A percentile compares a stretch with the other conserved stretches of the same genome.
Evolutionary conservation across 2,113 vertebrate species (phyloP).

Genomic region (Xyrauchen texanus): DNA sequence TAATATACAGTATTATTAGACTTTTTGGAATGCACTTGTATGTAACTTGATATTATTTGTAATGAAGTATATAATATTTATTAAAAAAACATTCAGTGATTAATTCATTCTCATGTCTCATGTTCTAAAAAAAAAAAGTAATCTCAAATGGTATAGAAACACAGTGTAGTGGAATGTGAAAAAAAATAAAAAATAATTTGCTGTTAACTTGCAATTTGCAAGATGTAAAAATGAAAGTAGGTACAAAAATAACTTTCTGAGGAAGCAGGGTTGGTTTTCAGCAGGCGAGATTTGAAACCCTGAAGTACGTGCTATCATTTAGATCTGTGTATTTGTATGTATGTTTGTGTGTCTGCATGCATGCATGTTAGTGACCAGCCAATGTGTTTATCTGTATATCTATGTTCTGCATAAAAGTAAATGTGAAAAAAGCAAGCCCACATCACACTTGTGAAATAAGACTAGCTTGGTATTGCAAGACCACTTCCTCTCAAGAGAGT

Average conservation of each 20-base stretch:
- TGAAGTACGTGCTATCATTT: not conserved
- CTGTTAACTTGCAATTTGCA: not conserved
- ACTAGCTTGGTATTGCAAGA: conserved; percentile 19
- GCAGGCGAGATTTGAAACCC: conserved; percentile 7
- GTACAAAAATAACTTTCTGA: conserved; percentile 3
- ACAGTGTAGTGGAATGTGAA: too few relatives aligned
- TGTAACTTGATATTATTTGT: too few relatives aligned
- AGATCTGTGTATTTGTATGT: conserved; percentile 15
- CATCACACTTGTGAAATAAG: not conserved
- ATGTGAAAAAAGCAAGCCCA: conserved; percentile 25
- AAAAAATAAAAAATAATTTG: not conserved
- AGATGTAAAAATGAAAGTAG: not conserved
- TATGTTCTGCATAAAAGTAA: not conserved
- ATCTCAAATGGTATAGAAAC: too few relatives aligned
- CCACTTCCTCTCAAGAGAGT: conserved; percentile 52
- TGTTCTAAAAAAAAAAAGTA: too few relatives aligned
- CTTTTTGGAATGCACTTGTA: too few relatives aligned
- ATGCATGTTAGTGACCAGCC: not conserved
- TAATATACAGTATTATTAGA: too few relatives aligned
- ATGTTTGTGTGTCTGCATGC: not conserved
- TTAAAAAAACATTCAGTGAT: too few relatives aligned
- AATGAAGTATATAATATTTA: too few relatives aligned
- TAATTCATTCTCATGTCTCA: too few relatives aligned
- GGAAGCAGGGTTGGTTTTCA: conserved; percentile 21
- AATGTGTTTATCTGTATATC: not conserved